Conservation (phyloP, 2,797 vertebrate species). For the Hydrocynus forskahlii region DNA sequence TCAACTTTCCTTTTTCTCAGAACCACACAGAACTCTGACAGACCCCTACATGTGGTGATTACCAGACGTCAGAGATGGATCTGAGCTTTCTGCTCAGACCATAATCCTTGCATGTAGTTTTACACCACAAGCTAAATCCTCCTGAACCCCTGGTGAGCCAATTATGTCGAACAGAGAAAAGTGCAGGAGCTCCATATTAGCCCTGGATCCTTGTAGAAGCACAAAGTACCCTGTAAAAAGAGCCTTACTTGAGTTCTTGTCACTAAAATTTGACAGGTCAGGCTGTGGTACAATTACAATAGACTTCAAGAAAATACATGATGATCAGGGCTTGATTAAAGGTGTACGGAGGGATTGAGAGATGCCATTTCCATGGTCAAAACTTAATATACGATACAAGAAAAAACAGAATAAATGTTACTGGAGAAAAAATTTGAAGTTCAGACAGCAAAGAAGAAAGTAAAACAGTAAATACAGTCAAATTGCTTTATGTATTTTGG, state of each 20-base stretch:
- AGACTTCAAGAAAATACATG: background rate
- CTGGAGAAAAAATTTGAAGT: background rate
- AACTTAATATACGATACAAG: no score
- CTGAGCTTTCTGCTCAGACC: slow-evolving; percentile 24
- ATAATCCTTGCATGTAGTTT: slow-evolving; percentile 29
- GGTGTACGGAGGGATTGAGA: background rate
- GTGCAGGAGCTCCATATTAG: slow-evolving; percentile 1
- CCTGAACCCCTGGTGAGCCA: slow-evolving; percentile 45
- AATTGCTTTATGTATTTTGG: background rate
- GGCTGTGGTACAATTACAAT: background rate
- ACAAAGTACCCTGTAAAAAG: slow-evolving; percentile 22
- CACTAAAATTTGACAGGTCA: no score
- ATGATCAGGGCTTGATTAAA: background rate
- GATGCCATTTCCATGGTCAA: background rate
- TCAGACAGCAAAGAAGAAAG: background rate
- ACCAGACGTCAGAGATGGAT: background rate
- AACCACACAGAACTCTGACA: background rate
- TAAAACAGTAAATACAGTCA: background rate
- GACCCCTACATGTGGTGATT: background rate
- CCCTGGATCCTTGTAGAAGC: background rate
- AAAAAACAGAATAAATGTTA: background rate
- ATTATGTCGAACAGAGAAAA: slow-evolving; percentile 44
- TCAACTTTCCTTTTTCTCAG: background rate
- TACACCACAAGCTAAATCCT: slow-evolving; percentile 29
- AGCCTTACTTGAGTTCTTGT: background rate